Evolutionary conservation across 2,113 vertebrate genomes (phyloP).

Genomic region (Clupea harengus): DNA sequence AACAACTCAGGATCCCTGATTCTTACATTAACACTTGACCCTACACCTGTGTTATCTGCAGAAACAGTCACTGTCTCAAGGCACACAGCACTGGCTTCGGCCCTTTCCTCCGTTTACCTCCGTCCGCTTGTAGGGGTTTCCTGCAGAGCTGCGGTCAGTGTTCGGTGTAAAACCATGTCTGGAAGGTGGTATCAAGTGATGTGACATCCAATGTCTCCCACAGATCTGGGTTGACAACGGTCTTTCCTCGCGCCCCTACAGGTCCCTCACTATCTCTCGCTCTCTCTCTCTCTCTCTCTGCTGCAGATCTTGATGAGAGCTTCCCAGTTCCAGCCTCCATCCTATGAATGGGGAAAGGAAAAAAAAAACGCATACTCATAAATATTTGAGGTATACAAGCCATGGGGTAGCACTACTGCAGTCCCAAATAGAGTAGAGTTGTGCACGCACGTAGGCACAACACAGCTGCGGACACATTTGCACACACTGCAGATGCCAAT

Average conservation of each 20-base stretch:
- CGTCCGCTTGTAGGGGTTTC: not conserved
- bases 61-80: not conserved
- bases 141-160: not conserved
- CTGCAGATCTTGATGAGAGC: constrained; percentile 35
- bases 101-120: not conserved
- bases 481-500: not conserved
- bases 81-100: no score
- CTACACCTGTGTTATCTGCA: not conserved
- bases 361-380: constrained; percentile 37
- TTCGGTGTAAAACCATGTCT: not conserved
- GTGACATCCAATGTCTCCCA: not conserved
- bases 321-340: constrained; percentile 1
- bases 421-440: not conserved
- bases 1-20: not conserved
- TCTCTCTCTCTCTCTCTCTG: not conserved
- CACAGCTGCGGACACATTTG: not conserved
- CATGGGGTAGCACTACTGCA: not conserved
- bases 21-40: not conserved
- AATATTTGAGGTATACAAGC: constrained; percentile 50
- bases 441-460: not conserved
- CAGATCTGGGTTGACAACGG: not conserved
- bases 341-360: constrained; percentile 43
- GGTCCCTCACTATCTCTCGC: no score
- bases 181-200: not conserved
- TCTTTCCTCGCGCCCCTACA: not conserved